Percentiles rank a stretch among this genome's conserved stretches.
These are phyloP conservation scores for Pseudochirops cupreus DNA, from an alignment of 2,797 vertebrate genomes.

Conservation along the genomic window DNA sequence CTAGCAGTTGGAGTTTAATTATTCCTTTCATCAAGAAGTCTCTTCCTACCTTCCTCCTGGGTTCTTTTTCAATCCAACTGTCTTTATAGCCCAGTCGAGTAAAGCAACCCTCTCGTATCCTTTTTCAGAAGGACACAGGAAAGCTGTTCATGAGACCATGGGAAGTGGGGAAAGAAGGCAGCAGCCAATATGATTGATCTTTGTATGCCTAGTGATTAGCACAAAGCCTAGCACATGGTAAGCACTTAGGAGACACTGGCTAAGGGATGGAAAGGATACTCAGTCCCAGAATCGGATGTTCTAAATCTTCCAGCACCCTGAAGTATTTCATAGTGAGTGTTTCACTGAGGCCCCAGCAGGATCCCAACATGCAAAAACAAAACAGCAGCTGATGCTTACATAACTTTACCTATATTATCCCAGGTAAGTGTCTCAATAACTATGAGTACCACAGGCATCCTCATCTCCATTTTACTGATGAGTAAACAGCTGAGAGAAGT, in stretches of 20 bases:
- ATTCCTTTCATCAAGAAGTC: background rate
- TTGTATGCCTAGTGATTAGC: background rate
- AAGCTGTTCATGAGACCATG: background rate
- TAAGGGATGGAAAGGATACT: background rate
- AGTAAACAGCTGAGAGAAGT: background rate
- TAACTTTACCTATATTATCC: background rate
- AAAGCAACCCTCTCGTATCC: background rate
- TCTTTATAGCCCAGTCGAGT: background rate
- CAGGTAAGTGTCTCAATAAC: background rate
- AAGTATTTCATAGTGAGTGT: background rate
- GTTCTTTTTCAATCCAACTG: background rate
- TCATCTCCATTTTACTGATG: constrained; percentile 3
- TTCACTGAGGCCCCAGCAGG: background rate
- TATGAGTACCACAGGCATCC: background rate
- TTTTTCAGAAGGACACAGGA: background rate
- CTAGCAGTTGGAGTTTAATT: background rate
- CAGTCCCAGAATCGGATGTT: fast-evolving
- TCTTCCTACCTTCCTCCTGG: background rate
- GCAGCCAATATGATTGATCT: background rate
- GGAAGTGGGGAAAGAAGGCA: fast-evolving
- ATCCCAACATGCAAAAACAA: background rate
- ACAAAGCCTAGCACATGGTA: background rate
- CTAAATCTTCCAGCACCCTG: background rate
- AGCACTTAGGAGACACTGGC: background rate
- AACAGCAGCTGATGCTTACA: background rate